Base-by-base conservation (phyloP, 1,140 invertebrate species). In the Drosophila micromelanica region DNA sequence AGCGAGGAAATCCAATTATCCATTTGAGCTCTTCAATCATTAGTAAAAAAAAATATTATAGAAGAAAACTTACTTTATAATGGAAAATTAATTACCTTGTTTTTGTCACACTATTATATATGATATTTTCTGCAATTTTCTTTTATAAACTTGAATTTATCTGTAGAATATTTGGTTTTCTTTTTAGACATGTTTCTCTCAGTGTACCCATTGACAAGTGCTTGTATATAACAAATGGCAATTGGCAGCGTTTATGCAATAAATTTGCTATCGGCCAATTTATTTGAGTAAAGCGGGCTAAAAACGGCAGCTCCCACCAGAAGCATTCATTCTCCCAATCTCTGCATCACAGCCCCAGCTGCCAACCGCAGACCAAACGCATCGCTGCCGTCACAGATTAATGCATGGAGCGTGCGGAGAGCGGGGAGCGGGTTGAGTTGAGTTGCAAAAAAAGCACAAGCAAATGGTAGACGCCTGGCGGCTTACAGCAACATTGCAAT, bases 201-300 rank as follows among this genome's bases (percentile, higher is more conserved):
- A 43, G 54, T 51, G 60, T 17, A n/a, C 23, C 23, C 43, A 45
- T 63, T 60, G 57, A 37, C 42, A 43, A 57, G 57, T 43, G 20
- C 27, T 72, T 72, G 77, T 72, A 60, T 78, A 72, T 87, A 78
- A 87, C 74, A 84, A 84, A 70, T 73, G 72, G 78, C 82, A 82
- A 75, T 87, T 89, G 82, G 71, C 79, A 76, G 46, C 72, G 68
- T 78, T 87, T 74, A 89, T 87, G 82, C 78, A 87, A 87, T 87
- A 87, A 87, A 87, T 87, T 87, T 79, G 45, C 72, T 64, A 61
- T 35, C 23, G 64, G 72, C 82, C 78, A 87, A 87, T 87, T 87
- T 87, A 87, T 87, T 87, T 87, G 79, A 72, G 75, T 80, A 82
- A 78, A 82, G 57, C 67, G 78, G 67, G 68, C 75, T 64, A 81